A percentile compares a stretch with the other conserved stretches of the same genome.
These are phyloP conservation scores for Zingel zingel DNA, from an alignment of 2,113 vertebrate species.

Conservation along the genomic window DNA sequence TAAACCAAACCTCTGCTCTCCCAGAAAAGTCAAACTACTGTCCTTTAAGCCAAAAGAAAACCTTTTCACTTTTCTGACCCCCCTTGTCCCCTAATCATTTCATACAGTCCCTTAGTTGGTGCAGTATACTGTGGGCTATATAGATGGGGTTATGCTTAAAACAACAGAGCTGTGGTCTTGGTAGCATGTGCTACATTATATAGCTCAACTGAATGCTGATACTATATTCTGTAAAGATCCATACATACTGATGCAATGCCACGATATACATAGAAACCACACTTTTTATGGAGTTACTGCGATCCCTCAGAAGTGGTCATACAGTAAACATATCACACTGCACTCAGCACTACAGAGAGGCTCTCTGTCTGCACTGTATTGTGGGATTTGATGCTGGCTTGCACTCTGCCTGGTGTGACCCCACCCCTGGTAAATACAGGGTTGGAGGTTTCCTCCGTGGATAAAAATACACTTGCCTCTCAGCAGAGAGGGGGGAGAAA, in stretches of 20 bases:
- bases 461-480: slow-evolving; percentile 81
- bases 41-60: not conserved
- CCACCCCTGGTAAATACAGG: slow-evolving; percentile 84
- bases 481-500: slow-evolving; percentile 55
- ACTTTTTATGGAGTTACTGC: slow-evolving; percentile 59
- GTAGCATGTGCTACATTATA: not conserved
- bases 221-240: slow-evolving; percentile 13
- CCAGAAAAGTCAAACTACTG: not conserved
- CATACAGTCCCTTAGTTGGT: not conserved
- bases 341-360: slow-evolving; percentile 56
- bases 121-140: not conserved
- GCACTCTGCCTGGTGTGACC: slow-evolving; percentile 75
- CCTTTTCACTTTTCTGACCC: not conserved
- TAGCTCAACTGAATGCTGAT: slow-evolving; percentile 26
- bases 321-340: slow-evolving; percentile 61
- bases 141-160: slow-evolving; percentile 8
- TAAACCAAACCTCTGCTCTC: not conserved
- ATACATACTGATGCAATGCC: slow-evolving; percentile 20
- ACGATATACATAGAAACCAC: slow-evolving; percentile 50
- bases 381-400: slow-evolving; percentile 67
- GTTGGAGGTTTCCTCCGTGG: slow-evolving; percentile 80
- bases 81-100: not conserved
- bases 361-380: slow-evolving; percentile 66
- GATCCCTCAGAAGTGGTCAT: slow-evolving; percentile 64
- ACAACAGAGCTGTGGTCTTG: slow-evolving; percentile 17